phyloP scores from a whole-genome alignment of 2,888 invertebrate species.

The Xestobium rufovillosum region DNA sequence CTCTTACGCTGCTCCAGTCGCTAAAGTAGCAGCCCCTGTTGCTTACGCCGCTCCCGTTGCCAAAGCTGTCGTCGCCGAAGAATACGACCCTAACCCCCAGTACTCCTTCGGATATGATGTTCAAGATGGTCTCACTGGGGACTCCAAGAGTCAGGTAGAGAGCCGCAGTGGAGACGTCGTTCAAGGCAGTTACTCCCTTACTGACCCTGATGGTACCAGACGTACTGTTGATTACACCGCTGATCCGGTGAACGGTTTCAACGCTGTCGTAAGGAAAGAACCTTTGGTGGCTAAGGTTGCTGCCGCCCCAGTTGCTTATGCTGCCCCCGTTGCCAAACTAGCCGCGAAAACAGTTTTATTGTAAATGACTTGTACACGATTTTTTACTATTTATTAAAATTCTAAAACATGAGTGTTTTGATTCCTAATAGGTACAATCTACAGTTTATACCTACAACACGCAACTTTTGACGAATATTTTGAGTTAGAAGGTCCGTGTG shows the following conservation, averaged over 20 bases:
- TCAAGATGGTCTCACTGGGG: slow-evolving; percentile 50
- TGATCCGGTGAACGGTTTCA: slow-evolving; percentile 49
- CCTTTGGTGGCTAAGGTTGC: slow-evolving; percentile 38
- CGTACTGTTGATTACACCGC: slow-evolving; percentile 56
- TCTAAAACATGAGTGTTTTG: no score
- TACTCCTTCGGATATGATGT: slow-evolving; percentile 53
- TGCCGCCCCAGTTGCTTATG: slow-evolving; percentile 25
- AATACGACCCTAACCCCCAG: slow-evolving; percentile 43
- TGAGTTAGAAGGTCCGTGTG: no score
- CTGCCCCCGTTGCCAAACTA: slow-evolving; percentile 25
- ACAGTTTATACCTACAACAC: no score
- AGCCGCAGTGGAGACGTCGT: slow-evolving; percentile 58
- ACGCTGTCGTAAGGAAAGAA: slow-evolving; percentile 50
- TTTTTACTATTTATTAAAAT: background rate
- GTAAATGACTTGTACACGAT: background rate
- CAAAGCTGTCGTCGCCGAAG: slow-evolving; percentile 29
- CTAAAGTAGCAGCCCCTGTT: slow-evolving; percentile 41
- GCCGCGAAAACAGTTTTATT: slow-evolving; percentile 9
- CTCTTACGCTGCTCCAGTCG: slow-evolving; percentile 21
- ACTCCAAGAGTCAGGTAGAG: slow-evolving; percentile 54
- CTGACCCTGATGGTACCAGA: slow-evolving; percentile 55
- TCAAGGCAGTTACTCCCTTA: slow-evolving; percentile 50
- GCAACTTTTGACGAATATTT: no score
- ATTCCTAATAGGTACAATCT: no score
- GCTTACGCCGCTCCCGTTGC: slow-evolving; percentile 21